Evolutionary conservation across 2,888 invertebrate species (phyloP).

Genomic region (Ferrisia virgata): DNA sequence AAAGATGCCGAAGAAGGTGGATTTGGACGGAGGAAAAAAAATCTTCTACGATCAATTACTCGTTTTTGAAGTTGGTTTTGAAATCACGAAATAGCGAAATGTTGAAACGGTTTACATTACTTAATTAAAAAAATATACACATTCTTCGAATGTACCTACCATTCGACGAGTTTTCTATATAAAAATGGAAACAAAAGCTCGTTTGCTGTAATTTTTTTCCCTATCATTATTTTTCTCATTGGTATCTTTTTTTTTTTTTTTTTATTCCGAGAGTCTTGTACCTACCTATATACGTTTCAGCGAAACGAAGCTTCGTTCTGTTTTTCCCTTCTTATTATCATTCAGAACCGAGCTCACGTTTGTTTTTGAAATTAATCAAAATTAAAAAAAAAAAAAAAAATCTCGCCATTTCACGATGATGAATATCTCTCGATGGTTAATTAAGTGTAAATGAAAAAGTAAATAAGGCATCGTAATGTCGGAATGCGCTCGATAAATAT

Average conservation of each 20-base stretch:
- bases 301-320: not conserved
- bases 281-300: no score
- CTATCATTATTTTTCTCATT: no score
- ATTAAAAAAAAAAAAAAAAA: no score
- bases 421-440: not conserved
- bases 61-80: not conserved
- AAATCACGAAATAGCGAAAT: not conserved
- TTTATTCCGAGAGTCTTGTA: not conserved
- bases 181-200: not conserved
- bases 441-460: not conserved
- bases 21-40: not conserved
- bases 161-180: not conserved
- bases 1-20: no score
- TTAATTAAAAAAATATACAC: not conserved
- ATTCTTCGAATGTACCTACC: not conserved
- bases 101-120: not conserved
- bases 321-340: not conserved
- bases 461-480: not conserved
- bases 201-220: not conserved
- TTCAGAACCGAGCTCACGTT: not conserved
- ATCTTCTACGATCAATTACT: not conserved
- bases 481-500: not conserved
- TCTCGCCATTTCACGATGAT: not conserved
- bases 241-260: not conserved
- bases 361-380: conserved; percentile 1